Evolutionary conservation across 2,113 vertebrate species (phyloP), one percentile per base, ranked within the genome.

Genomic region (Acrocephalus arundinaceus): DNA sequence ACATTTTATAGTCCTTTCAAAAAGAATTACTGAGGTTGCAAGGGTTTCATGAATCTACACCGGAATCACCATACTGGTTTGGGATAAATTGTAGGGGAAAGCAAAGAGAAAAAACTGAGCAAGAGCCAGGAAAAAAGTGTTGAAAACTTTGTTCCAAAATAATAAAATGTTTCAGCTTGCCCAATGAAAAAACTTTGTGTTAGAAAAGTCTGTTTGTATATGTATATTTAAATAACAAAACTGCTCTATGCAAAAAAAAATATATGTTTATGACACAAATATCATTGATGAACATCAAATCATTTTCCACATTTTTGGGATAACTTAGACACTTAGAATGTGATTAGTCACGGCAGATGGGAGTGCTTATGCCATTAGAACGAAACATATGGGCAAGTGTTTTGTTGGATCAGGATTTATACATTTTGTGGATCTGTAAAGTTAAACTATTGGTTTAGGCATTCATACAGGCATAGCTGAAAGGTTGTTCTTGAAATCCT

Each of bases 311-410:
- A 23, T 61, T 91, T 95, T 75, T 70, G 3, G 16, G 65, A 82
- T 49, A 85, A 79, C 43, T 94, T 65, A 92, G 76, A 63, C 35
- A 78, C 73, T 68, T 89, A 87, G 39, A 84, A 75, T 87, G 61
- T 83, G 76, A 90, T 92, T 89, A 95, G 48, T 74, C 86, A 89
- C 76, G 92, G 77, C 91, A 95, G 35, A 76, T 95, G 95, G 49
- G 74, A 89, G 52, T 79, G 71, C 81, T 94, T 94, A 81, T 87
- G 81, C 37, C 87, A 89, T 95, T 94, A 95, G 63, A 93, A 58
- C 49, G 66, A 91, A 96, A 48, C 87, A 96, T 87, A 93, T 72
- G 76, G 90, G n/a, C 23, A 89, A 96, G 48, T 71, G 41, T 92
- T 96, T 85, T 63, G 62, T 79, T 91, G 81, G 84, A 94, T 89